Evolutionary conservation across 2,888 invertebrate species (phyloP), one percentile per base, ranked within the genome.

Genomic region (Mesodorylaimus sp.): DNA sequence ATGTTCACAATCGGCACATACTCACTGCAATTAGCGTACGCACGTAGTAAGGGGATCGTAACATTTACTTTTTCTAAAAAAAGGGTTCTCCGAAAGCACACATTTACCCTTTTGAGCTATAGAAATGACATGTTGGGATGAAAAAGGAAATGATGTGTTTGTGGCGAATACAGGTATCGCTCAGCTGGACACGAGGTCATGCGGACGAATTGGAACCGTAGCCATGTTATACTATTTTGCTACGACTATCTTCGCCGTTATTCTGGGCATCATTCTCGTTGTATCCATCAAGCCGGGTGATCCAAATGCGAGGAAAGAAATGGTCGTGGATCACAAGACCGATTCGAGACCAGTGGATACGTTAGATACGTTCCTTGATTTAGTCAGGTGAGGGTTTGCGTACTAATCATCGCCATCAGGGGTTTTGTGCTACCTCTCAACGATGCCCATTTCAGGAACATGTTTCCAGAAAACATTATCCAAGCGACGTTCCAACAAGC

Each of bases 401-500:
- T 42, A n/a, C 43, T 23, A 13, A n/a, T 36, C 10, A 36, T 36
- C 36, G n/a, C n/a, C n/a, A 13, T 36, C 36, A n/a, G n/a, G 10
- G 36, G 10, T 36, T 10, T n/a, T 13, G n/a, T n/a, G 36, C 10
- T n/a, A n/a, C n/a, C n/a, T n/a, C n/a, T n/a, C n/a, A n/a, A n/a
- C n/a, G n/a, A n/a, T n/a, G n/a, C n/a, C n/a, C n/a, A n/a, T 56
- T 56, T 50, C 75, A 87, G 87, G 70, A 89, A 89, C 69, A 80
- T 86, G 63, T 80, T 88, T 65, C 84, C 87, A 21, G 85, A 84
- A 67, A 88, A 88, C 71, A 76, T 88, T 57, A 83, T 88, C 63
- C 83, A 84, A 70, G 86, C 88, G 2, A 61, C 65, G 7, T 65
- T 67, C 57, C 61, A 61, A 50, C 62, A 64, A 57, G 63, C 62